Evolutionary conservation across 2,888 invertebrate genomes (phyloP).

Genomic region (Trissonchulus latispiculum): DNA sequence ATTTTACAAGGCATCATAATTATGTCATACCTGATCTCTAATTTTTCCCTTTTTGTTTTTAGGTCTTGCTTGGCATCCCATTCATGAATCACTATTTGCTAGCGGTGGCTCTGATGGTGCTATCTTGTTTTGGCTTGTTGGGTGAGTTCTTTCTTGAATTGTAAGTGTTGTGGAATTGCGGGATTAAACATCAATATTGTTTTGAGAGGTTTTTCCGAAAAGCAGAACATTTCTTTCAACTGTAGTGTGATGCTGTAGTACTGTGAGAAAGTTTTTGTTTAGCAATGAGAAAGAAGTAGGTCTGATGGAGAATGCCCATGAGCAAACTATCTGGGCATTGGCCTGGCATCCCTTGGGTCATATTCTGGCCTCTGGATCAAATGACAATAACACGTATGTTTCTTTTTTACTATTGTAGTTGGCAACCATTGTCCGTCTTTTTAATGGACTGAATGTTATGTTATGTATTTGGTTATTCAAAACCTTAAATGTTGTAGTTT

Average conservation of each 20-base stretch:
- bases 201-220: too few relatives aligned
- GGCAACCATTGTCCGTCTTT: too few relatives aligned
- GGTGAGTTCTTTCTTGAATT: conserved; percentile 56
- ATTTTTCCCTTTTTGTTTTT: too few relatives aligned
- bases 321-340: conserved; percentile 80
- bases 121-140: conserved; percentile 97
- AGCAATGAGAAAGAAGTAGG: conserved; percentile 85
- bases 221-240: too few relatives aligned
- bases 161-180: too few relatives aligned
- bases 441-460: background rate
- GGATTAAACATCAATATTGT: too few relatives aligned
- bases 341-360: conserved; percentile 99
- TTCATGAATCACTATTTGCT: conserved; percentile 90
- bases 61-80: conserved; percentile 84
- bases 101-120: conserved; percentile 98
- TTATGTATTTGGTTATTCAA: conserved; percentile 17
- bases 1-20: too few relatives aligned
- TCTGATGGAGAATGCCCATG: conserved; percentile 94
- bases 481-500: too few relatives aligned
- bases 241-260: too few relatives aligned
- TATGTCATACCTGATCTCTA: too few relatives aligned
- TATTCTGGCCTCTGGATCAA: conserved; percentile 96
- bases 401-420: too few relatives aligned
- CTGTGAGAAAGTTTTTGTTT: too few relatives aligned
- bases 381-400: conserved; percentile 73